Evolutionary conservation across 2,888 invertebrate species (phyloP), one percentile per base, ranked within the genome.

Genomic region (Hipparchia sbordonii): DNA sequence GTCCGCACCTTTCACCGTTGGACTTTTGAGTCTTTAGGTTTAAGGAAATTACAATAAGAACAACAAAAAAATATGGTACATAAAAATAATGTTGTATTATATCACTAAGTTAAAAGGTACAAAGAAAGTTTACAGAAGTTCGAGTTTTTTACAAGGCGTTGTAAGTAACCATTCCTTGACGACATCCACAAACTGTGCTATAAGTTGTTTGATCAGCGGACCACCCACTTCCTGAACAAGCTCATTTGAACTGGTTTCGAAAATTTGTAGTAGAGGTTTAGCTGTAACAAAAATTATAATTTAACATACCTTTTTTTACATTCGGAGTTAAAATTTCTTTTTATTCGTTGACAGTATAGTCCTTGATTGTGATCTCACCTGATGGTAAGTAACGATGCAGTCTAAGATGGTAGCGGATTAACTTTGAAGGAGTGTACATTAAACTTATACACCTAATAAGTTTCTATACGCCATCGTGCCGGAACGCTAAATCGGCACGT

Each of bases 61-160:
- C 39, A 39, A 39, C 39, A 23, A 23, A 23, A 23, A 23, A 23
- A 23, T 23, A 39, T 39, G 39, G 39, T 39, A 39, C 39, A 39
- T 39, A 39, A 60, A 60, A 39, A 10, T 60, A 39, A 6, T 60
- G 4, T 6, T 60, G 33, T 39, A 12, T 39, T 10, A 10, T 12
- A 60, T 60, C 12, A 6, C 59, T 60, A 60, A 60, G 33, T 60
- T 39, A 60, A 10, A 33, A 60, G 59, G 59, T 60, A 39, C 39
- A 4, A 39, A 39, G 9, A 48, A 48, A 48, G 48, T 48, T 12
- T 54, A 54, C 52, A 5, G 12, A 2, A 60, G 4, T 60, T 60
- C 59, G 12, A 60, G 59, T 60, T 60, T 2, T 39, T 60, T 12
- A 6, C 9, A 8, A 12, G 59, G 59, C 4, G 39, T 6, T 6